These are phyloP conservation scores for Diprion similis DNA, from an alignment of 1,140 invertebrate genomes.

Conservation along the genomic window DNA sequence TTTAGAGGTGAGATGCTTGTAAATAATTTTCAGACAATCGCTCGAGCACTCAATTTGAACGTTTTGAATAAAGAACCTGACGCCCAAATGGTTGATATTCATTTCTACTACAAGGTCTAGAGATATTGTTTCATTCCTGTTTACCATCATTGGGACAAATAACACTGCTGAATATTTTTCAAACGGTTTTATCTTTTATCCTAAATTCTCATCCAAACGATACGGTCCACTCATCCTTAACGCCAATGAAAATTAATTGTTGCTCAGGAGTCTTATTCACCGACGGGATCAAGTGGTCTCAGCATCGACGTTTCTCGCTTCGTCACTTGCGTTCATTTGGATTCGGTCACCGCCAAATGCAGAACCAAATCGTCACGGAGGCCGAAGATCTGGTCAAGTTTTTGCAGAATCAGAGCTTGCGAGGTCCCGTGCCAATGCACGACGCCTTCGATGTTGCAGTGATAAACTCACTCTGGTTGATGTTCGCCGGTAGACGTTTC, in stretches of 20 bases:
- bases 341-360: constrained; percentile 67
- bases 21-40: too few relatives aligned
- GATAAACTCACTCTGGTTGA: constrained; percentile 75
- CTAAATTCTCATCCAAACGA: too few relatives aligned
- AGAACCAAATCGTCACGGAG: constrained; percentile 66
- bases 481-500: constrained; percentile 73
- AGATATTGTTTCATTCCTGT: too few relatives aligned
- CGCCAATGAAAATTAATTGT: not conserved
- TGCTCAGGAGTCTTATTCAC: constrained; percentile 69
- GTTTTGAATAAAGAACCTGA: too few relatives aligned
- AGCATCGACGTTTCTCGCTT: constrained; percentile 67
- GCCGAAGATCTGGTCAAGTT: constrained; percentile 60
- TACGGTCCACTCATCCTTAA: not conserved
- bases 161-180: too few relatives aligned
- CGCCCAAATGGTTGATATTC: too few relatives aligned
- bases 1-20: too few relatives aligned
- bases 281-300: constrained; percentile 68
- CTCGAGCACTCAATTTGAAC: too few relatives aligned
- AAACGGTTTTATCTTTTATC: too few relatives aligned
- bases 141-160: too few relatives aligned
- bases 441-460: constrained; percentile 67
- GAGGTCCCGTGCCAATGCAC: constrained; percentile 58
- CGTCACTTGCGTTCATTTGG: constrained; percentile 69
- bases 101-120: too few relatives aligned
- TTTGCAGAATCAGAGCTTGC: constrained; percentile 38